Evolutionary conservation across 2,888 invertebrate species (phyloP).

Genomic region (Lamellibrachia columna): DNA sequence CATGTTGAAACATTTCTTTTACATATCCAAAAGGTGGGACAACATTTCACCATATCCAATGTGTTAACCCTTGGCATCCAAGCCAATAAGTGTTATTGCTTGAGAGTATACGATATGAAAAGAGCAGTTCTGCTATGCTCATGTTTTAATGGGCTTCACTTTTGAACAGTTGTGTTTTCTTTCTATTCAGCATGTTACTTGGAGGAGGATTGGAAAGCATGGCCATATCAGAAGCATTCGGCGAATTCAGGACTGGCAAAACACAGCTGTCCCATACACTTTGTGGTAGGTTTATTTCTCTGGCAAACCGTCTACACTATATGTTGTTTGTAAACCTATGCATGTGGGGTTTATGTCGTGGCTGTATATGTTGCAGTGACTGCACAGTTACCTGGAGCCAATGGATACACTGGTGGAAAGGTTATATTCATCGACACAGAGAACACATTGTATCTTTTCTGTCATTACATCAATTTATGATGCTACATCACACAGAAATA

Average conservation of each 20-base stretch:
- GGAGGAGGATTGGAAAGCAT: constrained; percentile 75
- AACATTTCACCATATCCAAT: too few relatives aligned
- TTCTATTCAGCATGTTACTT: constrained; percentile 21
- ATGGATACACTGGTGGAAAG: constrained; percentile 80
- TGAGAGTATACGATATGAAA: neutral
- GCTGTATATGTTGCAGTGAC: constrained; percentile 69
- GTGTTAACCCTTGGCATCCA: too few relatives aligned
- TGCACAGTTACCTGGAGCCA: constrained; percentile 77
- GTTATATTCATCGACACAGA: constrained; percentile 85
- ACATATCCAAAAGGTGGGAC: too few relatives aligned
- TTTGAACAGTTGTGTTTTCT: neutral
- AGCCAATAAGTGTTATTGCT: too few relatives aligned
- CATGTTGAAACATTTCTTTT: too few relatives aligned
- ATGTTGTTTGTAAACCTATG: neutral
- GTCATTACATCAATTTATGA: neutral
- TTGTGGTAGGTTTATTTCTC: constrained; percentile 67
- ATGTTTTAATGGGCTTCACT: neutral
- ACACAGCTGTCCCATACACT: constrained; percentile 83
- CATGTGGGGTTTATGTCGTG: constrained; percentile 6
- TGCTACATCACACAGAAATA: too few relatives aligned
- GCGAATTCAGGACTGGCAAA: constrained; percentile 84
- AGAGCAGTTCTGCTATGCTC: neutral
- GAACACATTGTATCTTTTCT: constrained; percentile 78
- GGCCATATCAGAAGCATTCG: constrained; percentile 85
- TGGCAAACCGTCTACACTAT: neutral